Conservation (phyloP, 35 echinoderm and acorn worm species). For the Acanthaster planci region DNA sequence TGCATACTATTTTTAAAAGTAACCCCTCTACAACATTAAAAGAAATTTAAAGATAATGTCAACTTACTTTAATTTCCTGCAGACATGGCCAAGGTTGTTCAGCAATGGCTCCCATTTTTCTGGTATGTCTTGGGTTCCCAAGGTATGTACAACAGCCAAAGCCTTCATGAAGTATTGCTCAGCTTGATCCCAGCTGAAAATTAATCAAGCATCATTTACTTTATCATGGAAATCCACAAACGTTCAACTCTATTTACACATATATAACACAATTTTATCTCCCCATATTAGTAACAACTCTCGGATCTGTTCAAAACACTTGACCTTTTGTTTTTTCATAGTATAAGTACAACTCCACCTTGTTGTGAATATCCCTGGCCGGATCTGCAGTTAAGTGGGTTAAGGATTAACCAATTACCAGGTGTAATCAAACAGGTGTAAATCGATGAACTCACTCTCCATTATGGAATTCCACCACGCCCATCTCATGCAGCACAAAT, state of each 20-base stretch:
- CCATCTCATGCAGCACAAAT: slow-evolving; percentile 98
- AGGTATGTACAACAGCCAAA: slow-evolving; percentile 50
- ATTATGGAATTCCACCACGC: slow-evolving; percentile 86
- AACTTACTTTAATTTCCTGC: slow-evolving; percentile 90
- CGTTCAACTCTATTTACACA: too few species aligned
- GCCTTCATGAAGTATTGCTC: slow-evolving; percentile 72
- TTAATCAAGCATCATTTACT: background rate
- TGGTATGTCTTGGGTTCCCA: slow-evolving; percentile 60
- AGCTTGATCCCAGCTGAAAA: slow-evolving; percentile 64
- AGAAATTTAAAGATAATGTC: background rate
- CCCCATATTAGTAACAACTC: too few species aligned
- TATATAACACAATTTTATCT: too few species aligned
- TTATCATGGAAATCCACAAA: background rate
- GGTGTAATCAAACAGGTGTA: background rate
- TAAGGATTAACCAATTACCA: too few species aligned
- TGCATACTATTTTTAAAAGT: background rate
- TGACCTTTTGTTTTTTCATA: too few species aligned
- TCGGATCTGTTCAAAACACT: too few species aligned
- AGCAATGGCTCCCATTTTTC: slow-evolving; percentile 97
- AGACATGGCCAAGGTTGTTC: slow-evolving; percentile 91
- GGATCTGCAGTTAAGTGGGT: too few species aligned
- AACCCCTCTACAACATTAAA: too few species aligned
- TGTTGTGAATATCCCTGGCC: too few species aligned
- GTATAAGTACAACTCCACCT: too few species aligned
- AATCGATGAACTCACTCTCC: slow-evolving; percentile 65